Base-by-base conservation (phyloP, 2,113 vertebrate genomes). In the Chaetorhynchus papuensis region DNA sequence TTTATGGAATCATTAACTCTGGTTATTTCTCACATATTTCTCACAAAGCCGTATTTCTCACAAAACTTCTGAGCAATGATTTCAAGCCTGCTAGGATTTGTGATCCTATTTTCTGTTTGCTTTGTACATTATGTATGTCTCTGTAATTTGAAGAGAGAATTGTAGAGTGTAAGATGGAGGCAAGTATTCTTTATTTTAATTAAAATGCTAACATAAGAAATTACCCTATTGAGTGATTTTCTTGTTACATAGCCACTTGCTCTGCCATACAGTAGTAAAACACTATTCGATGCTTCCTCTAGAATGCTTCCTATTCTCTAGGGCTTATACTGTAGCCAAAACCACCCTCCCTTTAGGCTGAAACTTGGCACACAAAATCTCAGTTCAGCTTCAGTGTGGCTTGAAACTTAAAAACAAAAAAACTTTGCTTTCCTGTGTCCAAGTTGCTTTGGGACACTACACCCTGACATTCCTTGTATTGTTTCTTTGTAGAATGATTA, bases 271-370 rank as follows among this genome's bases (percentile, higher is more conserved):
- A 90, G 80, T 90, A 97, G 97, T 97, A 98, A 98, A 98, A 94
- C 96, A 93, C 96, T 97, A 97, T 97, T 98, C 97, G 97, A 97
- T 96, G 93, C 52, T 74, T 97, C 94, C 96, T 96, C 92, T 97
- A 96, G 78, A 91, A 97, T 44, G 88, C 52, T 81, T 96, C 69
- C 65, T 94, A 83, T 96, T 97, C 97, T 97, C 95, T 70, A 77
- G 95, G 94, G 94, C 54, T 96, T 97, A 94, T 87, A 92, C 82
- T 85, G 95, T 95, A 97, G 96, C 96, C 95, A 97, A 97, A 97
- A 93, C 84, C 59, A 35, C 6, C 5, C 5, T 96, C 92, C 83
- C 85, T 97, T 76, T 90, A 97, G 96, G 87, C 93, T 95, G 93
- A 97, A 97, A 96, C 75, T 96, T 97, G 97, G 97, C 94, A 97